Base-by-base conservation (phyloP, 1,140 invertebrate genomes). In the Drosophila sechellia region DNA sequence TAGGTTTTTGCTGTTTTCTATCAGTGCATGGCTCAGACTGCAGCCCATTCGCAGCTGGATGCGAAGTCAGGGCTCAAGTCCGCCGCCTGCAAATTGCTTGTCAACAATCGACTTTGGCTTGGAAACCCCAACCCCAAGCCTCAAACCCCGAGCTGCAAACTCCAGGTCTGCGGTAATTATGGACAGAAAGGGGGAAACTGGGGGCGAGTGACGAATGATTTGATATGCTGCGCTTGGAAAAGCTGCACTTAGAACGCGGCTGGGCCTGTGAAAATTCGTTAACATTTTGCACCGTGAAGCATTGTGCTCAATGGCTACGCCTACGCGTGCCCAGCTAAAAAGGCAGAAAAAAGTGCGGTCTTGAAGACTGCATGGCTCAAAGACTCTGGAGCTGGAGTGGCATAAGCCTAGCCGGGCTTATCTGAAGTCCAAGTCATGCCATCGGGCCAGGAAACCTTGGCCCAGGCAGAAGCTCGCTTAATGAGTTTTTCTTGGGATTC, bases 281-380 rank as follows among this genome's bases (percentile, higher is more conserved):
- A 78, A 87, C 78, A 81, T 78, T 86, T 81, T 65, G 75, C 79
- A 87, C 69, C 81, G 79, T 86, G 84, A 87, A 87, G 83, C 54
- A 85, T 85, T 84, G 69, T 85, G 77, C 81, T 81, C 69, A 87
- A 79, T 81, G 83, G 75, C 54, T 65, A 86, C 81, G 81, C 83
- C 83, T 78, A 86, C 83, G 71, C 79, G 84, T 87, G 75, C 79
- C 65, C 56, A 40, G 35, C 15, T n/a, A 45, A 34, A 56, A n/a
- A 25, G 35, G 13, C 11, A 25, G 54, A 35, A 53, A 20, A 13
- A 49, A 49, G 34, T 12, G 40, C 13, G 60, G 25, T 46, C 55
- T 37, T 34, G 54, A 42, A 22, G 42, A 27, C 27, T 42, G 31
- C 8, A 8, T 8, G 31, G 3, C 31, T 10, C 8, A 31, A 31